phyloP scores from a whole-genome alignment of 2,797 vertebrate genomes.

The Delichon dasypus region DNA sequence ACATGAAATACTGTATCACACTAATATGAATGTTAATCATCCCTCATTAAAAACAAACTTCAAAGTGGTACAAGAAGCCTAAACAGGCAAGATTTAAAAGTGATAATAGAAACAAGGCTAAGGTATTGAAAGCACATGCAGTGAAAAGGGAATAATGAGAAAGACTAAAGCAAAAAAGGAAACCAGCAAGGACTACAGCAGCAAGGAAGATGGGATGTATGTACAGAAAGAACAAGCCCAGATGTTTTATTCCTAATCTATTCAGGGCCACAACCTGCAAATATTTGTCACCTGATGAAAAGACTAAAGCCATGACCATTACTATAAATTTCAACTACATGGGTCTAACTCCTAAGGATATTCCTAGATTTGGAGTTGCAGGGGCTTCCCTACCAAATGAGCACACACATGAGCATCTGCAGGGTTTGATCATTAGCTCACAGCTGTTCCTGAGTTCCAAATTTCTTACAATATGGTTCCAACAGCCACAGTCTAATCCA shows the following conservation, averaged over 20 bases:
- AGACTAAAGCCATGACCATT: not conserved
- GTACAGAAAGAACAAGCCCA: not conserved
- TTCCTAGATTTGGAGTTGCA: not conserved
- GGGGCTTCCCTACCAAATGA: not conserved
- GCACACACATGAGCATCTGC: not conserved
- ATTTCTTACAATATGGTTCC: not conserved
- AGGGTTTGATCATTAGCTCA: not conserved
- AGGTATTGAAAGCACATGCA: not conserved
- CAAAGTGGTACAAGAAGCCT: not conserved
- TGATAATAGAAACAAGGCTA: not conserved
- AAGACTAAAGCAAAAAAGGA: not conserved
- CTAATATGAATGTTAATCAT: not conserved
- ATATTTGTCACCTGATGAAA: not conserved
- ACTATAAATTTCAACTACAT: not conserved
- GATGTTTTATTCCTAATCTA: not conserved
- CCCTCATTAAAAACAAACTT: slow-evolving; percentile 34
- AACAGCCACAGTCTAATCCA: not conserved
- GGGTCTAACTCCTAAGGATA: not conserved
- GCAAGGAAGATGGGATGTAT: not conserved
- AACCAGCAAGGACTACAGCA: not conserved
- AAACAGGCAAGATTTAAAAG: not conserved
- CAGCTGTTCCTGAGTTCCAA: not conserved
- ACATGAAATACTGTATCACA: not conserved
- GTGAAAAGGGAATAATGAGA: not conserved
- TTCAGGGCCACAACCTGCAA: not conserved